phyloP scores from a whole-genome alignment of 1,140 invertebrate species.

The Drosophila pallidifrons region DNA sequence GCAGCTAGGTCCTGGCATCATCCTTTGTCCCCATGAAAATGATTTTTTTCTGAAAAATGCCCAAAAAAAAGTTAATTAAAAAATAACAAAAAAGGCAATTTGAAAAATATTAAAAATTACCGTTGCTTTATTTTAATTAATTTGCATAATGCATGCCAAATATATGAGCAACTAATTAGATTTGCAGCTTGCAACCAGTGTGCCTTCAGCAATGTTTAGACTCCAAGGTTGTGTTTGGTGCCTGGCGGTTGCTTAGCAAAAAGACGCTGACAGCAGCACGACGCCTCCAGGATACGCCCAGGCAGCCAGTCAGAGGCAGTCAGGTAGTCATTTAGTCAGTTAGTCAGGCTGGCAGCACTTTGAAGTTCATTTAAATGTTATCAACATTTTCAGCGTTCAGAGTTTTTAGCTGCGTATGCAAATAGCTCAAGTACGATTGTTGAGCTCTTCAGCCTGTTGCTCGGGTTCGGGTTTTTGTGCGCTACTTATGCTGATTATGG shows the following conservation, averaged over 20 bases:
- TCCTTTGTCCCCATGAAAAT: too few species aligned
- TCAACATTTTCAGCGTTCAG: slow-evolving; percentile 72
- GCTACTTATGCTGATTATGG: slow-evolving; percentile 42
- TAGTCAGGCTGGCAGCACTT: slow-evolving; percentile 65
- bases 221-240: slow-evolving; percentile 22
- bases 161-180: neutral
- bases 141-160: neutral
- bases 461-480: neutral
- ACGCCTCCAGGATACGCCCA: slow-evolving; percentile 5
- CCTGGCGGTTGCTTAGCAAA: slow-evolving; percentile 40
- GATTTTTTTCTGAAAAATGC: too few species aligned
- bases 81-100: too few species aligned
- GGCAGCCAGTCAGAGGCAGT: slow-evolving; percentile 22
- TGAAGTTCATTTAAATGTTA: slow-evolving; percentile 84
- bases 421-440: slow-evolving; percentile 67
- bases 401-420: slow-evolving; percentile 74
- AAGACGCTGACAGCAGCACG: slow-evolving; percentile 25
- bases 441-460: slow-evolving; percentile 2
- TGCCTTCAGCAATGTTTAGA: slow-evolving; percentile 24
- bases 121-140: too few species aligned
- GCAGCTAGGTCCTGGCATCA: too few species aligned
- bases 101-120: too few species aligned
- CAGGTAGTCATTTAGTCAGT: slow-evolving; percentile 38
- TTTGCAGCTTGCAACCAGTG: slow-evolving; percentile 14
- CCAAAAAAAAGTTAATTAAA: too few species aligned